Evolutionary conservation across 1,140 invertebrate genomes (phyloP), one percentile per base, ranked within the genome.

Genomic region (Aphidius gifuensis): DNA sequence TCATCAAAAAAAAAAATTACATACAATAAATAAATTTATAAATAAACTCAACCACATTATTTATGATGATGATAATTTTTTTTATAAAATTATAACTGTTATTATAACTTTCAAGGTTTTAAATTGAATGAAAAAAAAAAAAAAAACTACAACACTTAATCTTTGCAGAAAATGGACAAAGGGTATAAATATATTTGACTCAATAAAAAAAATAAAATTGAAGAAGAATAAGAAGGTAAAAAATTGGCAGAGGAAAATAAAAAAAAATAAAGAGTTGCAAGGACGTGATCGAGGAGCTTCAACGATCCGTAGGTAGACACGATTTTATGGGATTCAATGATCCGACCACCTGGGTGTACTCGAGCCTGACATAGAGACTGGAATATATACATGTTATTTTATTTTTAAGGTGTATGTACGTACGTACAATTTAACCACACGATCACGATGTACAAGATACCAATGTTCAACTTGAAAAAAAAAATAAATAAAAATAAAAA

Each of bases 331-430:
- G 68, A 68, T 68, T 68, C 63, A 66, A 65, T 62, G 49, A 62
- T 64, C 58, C 67, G 68, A 66, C 68, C 69, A 69, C 69, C 69
- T 71, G 69, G 70, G 64, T 64, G 60, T 66, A 64, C 67, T 65
- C 67, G n/a, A 8, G 51, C 9, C 40, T 32, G 47, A 49, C 61
- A 60, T 6, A 46, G 44, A 50, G 40, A 53, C 38, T 9, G 38
- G 11, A 21, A 53, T 6, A 53, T 5, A 9, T 8, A 8, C 43
- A 7, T 44, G 47, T 9, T n/a, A 49, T 40, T 40, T 39, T n/a
- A n/a, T 32, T 9, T 39, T 38, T 11, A 8, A 9, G 39, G 51
- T 54, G 39, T 54, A 54, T 54, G n/a, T n/a, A n/a, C n/a, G 51
- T 40, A 23, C 23, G 23, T 23, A 23, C 23, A 39, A 40, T 54